Conservation (phyloP, 2,888 invertebrate genomes). For the Cataglyphis rosenhaueri region DNA sequence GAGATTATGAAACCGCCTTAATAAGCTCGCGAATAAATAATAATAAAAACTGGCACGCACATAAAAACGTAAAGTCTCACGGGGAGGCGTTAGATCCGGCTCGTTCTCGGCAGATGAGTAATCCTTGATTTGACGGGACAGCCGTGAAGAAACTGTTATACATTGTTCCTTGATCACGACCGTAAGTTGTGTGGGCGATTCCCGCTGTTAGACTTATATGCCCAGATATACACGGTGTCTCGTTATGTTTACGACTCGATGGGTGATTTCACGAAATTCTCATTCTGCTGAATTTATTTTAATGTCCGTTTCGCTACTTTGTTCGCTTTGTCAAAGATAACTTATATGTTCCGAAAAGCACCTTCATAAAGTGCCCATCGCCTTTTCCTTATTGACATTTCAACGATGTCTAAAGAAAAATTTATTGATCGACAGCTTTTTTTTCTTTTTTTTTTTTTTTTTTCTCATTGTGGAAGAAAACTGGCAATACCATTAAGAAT, state of each 20-base stretch:
- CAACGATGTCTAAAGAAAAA: conserved; percentile 36
- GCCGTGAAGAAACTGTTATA: conserved; percentile 83
- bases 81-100: conserved; percentile 63
- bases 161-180: conserved; percentile 81
- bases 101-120: conserved; percentile 77
- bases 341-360: conserved; percentile 50
- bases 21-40: conserved; percentile 30
- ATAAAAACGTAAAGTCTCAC: conserved; percentile 70
- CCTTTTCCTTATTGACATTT: conserved; percentile 44
- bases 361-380: conserved; percentile 42
- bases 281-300: conserved; percentile 12
- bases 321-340: conserved; percentile 14
- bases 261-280: conserved; percentile 55
- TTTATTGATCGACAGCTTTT: conserved; percentile 47
- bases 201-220: conserved; percentile 65
- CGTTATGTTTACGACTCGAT: conserved; percentile 43
- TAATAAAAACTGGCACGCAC: conserved; percentile 71
- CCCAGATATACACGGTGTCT: conserved; percentile 34
- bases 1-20: conserved; percentile 30
- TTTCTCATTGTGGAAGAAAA: conserved; percentile 24
- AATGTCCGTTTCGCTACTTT: conserved; percentile 32
- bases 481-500: conserved; percentile 61
- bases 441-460: not conserved
- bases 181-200: conserved; percentile 73
- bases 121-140: conserved; percentile 82